Conservation (phyloP, 1,140 invertebrate genomes). For the Ylistrum balloti region DNA sequence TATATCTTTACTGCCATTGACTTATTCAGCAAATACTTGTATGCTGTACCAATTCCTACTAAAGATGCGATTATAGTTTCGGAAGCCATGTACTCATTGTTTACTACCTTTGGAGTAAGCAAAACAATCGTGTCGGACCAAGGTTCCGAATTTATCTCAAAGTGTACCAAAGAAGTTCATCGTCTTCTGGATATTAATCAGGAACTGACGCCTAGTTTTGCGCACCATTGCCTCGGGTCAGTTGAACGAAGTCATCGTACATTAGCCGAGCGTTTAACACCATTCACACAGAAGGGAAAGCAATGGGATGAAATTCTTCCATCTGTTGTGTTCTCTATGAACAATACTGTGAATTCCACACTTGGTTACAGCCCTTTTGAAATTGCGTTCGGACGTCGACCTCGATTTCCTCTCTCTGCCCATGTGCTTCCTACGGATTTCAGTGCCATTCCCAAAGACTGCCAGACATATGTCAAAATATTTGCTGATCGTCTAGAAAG, state of each 20-base stretch:
- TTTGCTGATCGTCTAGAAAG: background rate
- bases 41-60: constrained; percentile 41
- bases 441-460: constrained; percentile 44
- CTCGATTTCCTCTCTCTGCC: constrained; percentile 52
- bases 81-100: constrained; percentile 36
- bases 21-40: constrained; percentile 58
- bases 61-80: constrained; percentile 55
- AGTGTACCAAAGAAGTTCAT: constrained; percentile 48
- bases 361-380: constrained; percentile 54
- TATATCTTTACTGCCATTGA: constrained; percentile 63
- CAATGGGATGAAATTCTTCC: constrained; percentile 48
- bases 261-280: constrained; percentile 47
- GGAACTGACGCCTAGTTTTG: constrained; percentile 52
- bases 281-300: constrained; percentile 26
- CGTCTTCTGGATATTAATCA: constrained; percentile 41
- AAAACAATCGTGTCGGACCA: constrained; percentile 54
- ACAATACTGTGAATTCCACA: constrained; percentile 51
- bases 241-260: constrained; percentile 54
- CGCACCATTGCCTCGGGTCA: constrained; percentile 59
- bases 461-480: constrained; percentile 43
- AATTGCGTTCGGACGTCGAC: constrained; percentile 50
- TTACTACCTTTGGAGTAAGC: constrained; percentile 56
- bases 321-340: constrained; percentile 57
- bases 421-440: constrained; percentile 41
- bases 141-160: constrained; percentile 56